phyloP scores from a whole-genome alignment of 92 coral and sea anemone species.

The Parazoanthus swiftii region DNA sequence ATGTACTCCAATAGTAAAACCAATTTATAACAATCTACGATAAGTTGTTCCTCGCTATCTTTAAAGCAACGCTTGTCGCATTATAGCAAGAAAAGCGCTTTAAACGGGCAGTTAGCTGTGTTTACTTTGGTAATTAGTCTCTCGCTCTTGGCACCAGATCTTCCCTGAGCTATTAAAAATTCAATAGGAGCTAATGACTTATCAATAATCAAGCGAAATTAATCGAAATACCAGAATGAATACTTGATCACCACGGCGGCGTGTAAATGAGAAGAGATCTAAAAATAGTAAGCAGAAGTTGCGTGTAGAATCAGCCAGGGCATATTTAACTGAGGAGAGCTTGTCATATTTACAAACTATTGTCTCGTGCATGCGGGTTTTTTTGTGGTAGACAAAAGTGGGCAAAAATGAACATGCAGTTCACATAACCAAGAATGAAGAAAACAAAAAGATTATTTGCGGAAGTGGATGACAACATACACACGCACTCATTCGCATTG shows the following conservation, averaged over 20 bases:
- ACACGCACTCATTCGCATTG: background rate
- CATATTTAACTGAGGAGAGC: background rate
- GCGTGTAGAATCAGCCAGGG: background rate
- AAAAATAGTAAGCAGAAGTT: background rate
- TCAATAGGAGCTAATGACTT: constrained; percentile 23
- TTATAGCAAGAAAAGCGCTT: background rate
- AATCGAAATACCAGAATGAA: constrained; percentile 27
- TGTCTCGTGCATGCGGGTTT: background rate
- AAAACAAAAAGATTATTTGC: background rate
- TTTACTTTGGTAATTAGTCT: constrained; percentile 21
- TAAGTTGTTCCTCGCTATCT: background rate
- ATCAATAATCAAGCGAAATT: constrained; percentile 15
- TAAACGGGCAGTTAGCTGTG: background rate
- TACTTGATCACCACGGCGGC: constrained; percentile 33
- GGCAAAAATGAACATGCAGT: background rate
- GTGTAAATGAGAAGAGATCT: background rate
- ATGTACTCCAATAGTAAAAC: background rate
- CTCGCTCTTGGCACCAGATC: constrained; percentile 18
- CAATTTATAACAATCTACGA: too few relatives aligned
- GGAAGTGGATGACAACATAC: background rate
- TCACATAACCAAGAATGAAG: background rate
- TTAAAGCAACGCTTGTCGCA: background rate
- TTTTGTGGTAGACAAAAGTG: too few relatives aligned
- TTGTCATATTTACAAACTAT: background rate
- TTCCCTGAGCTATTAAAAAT: constrained; percentile 19